Evolutionary conservation across 2,797 vertebrate genomes (phyloP).

Genomic region (Anas georgica): DNA sequence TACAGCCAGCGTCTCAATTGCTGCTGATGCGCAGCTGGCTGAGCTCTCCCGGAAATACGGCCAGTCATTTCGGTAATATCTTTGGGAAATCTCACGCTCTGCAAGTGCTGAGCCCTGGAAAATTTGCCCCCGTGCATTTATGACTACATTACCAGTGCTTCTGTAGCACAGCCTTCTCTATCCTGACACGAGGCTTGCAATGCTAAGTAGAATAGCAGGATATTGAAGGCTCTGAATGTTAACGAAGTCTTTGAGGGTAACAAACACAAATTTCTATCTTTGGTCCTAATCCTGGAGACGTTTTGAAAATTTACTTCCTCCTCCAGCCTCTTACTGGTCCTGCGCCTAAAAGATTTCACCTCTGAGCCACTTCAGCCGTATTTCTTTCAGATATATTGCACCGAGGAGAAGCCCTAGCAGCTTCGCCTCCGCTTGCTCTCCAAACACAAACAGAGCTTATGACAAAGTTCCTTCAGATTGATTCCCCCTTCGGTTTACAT

Average conservation of each 20-base stretch:
- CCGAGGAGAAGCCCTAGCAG: background rate
- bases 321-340: background rate
- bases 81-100: background rate
- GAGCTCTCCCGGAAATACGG: background rate
- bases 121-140: background rate
- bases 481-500: background rate
- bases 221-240: background rate
- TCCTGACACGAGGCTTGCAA: fast-evolving
- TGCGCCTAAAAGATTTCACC: background rate
- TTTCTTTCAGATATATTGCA: background rate
- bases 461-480: background rate
- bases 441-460: background rate
- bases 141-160: background rate
- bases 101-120: slow-evolving; percentile 6
- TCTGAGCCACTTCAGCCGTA: background rate
- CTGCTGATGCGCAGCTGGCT: slow-evolving; percentile 44
- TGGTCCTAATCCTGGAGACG: background rate
- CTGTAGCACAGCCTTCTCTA: background rate
- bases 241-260: fast-evolving
- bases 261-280: background rate
- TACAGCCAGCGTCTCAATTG: background rate
- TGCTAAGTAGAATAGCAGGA: background rate
- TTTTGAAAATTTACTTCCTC: background rate
- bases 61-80: background rate
- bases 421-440: background rate